Evolutionary conservation across 2,888 invertebrate species (phyloP), one percentile per base, ranked within the genome.

Genomic region (Keiferia lycopersicella): DNA sequence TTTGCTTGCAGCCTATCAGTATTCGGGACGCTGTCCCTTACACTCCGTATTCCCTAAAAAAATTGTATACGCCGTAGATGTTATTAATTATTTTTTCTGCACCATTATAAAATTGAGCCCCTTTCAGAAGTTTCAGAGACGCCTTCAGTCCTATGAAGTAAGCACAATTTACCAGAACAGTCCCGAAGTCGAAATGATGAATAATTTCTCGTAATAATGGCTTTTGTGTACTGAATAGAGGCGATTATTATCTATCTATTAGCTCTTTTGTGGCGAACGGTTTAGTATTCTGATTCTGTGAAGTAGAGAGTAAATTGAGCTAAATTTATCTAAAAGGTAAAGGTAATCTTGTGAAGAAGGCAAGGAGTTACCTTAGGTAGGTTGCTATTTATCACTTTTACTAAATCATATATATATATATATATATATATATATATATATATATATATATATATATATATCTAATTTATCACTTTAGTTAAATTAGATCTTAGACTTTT

Each of bases 221-320:
- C 62, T 68, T 70, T 69, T 71, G 70, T 66, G 61, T 61, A 64
- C 64, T 66, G 65, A 71, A 70, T 73, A 66, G 68, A 62, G 65
- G 53, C 64, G 48, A 50, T 53, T 53, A 53, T 22, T 53, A 53
- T 53, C 45, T 26, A 53, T 14, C 45, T 26, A 65, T 64, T 70
- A 62, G 64, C 61, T 38, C 61, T 69, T 64, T 65, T 69, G 69
- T 69, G 65, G 65, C 61, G 51, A 22, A 53, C 12, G 4, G 12
- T 20, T 7, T 51, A 22, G 50, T 22, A 45, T 45, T 45, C 26
- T 26, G 22, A 53, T 26, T 20, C 14, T 11, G 51, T 26, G 6
- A 12, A 53, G 22, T 12, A 4, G 16, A 45, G 16, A 7, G 45
- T n/a, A n/a, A n/a, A n/a, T 45, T 0, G n/a, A 45, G 16, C 41